Percentiles rank a stretch among this genome's conserved stretches.
These are phyloP conservation scores for Colistium nudipinnis DNA, from an alignment of 2,113 vertebrate species.

Conservation along the genomic window DNA sequence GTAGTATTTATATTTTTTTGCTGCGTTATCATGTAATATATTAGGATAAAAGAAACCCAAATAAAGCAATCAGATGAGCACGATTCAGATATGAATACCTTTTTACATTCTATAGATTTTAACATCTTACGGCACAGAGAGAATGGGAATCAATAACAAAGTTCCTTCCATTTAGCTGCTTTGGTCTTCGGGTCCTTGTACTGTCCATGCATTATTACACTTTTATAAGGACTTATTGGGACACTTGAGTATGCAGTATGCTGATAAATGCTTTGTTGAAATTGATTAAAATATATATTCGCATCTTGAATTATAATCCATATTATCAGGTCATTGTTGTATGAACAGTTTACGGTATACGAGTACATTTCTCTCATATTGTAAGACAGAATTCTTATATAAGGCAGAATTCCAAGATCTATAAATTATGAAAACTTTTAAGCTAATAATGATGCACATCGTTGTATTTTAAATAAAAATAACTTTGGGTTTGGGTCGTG, in stretches of 20 bases:
- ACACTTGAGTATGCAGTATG: too few relatives aligned
- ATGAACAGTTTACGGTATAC: too few relatives aligned
- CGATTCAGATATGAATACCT: neutral
- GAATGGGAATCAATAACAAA: neutral
- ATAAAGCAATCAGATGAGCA: neutral
- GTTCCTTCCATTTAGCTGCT: slow-evolving; percentile 5
- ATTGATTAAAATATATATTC: too few relatives aligned
- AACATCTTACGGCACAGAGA: neutral
- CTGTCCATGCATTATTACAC: neutral
- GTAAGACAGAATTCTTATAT: too few relatives aligned
- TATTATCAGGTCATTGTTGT: neutral
- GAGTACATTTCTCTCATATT: neutral
- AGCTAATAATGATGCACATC: neutral
- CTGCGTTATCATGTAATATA: neutral
- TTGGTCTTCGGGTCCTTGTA: neutral
- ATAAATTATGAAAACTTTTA: neutral
- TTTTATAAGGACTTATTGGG: neutral
- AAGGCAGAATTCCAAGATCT: too few relatives aligned
- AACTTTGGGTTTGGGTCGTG: neutral
- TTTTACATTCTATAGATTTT: neutral
- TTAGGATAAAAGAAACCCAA: neutral
- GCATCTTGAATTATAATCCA: neutral
- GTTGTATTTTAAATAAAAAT: neutral
- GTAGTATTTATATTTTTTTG: neutral
- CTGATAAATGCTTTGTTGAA: too few relatives aligned